Percentiles rank a stretch among this genome's conserved stretches.
Conservation (phyloP, 2,113 vertebrate genomes). For the Epinephelus lanceolatus region DNA sequence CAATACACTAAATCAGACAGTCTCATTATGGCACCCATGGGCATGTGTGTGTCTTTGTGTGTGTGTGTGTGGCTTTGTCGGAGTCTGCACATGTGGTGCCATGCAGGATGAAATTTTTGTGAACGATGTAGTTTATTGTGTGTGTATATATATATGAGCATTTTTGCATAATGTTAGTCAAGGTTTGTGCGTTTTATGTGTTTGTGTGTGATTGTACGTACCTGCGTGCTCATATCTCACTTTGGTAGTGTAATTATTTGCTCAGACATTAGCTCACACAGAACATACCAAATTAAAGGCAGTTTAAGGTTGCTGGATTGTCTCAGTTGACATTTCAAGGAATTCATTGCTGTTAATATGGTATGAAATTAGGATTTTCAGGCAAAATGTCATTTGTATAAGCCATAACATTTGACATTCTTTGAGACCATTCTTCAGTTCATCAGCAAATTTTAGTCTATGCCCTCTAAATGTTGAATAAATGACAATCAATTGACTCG, state of each 20-base stretch:
- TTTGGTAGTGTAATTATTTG: conserved; percentile 48
- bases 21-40: conserved; percentile 63
- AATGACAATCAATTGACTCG: conserved; percentile 47
- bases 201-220: not conserved
- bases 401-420: conserved; percentile 53
- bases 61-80: conserved; percentile 13
- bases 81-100: conserved; percentile 20
- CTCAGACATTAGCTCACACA: conserved; percentile 13
- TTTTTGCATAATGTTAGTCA: conserved; percentile 24
- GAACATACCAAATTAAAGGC: conserved; percentile 41
- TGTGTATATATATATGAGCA: not conserved
- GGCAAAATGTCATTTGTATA: conserved; percentile 65
- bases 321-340: conserved; percentile 66
- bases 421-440: conserved; percentile 43
- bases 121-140: conserved; percentile 6
- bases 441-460: conserved; percentile 47
- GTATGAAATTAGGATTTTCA: conserved; percentile 60
- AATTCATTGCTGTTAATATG: conserved; percentile 46
- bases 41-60: conserved; percentile 14
- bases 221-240: not conserved
- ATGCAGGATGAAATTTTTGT: conserved; percentile 7
- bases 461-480: conserved; percentile 27
- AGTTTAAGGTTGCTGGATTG: conserved; percentile 49
- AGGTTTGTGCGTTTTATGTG: not conserved
- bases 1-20: conserved; percentile 78